phyloP scores from a whole-genome alignment of 2,113 vertebrate genomes.

The Sorex araneus region DNA sequence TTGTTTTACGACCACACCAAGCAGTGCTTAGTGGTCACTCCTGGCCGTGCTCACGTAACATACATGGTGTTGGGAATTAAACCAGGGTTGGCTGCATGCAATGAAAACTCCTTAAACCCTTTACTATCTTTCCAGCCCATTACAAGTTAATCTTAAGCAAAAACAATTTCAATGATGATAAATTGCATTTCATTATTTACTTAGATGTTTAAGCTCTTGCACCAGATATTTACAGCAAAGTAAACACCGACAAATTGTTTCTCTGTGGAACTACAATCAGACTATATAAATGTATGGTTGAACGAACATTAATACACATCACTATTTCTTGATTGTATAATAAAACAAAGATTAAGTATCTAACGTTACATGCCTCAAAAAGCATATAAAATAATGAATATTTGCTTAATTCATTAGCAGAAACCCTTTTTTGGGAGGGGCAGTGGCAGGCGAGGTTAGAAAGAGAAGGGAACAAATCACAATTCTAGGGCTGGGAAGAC shows the following conservation, averaged over 20 bases:
- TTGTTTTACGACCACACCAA: too few relatives aligned
- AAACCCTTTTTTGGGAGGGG: conserved; percentile 85
- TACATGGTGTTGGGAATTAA: too few relatives aligned
- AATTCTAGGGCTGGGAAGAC: conserved; percentile 86
- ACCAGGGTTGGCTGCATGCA: too few relatives aligned
- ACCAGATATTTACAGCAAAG: conserved; percentile 96
- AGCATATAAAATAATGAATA: conserved; percentile 98
- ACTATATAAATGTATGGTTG: conserved; percentile 99
- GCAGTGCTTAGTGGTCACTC: too few relatives aligned
- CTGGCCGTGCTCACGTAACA: too few relatives aligned
- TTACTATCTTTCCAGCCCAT: neutral
- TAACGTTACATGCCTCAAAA: conserved; percentile 99
- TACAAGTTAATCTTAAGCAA: conserved; percentile 76
- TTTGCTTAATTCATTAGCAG: conserved; percentile 94
- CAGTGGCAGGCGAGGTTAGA: neutral
- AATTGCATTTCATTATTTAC: conserved; percentile 94
- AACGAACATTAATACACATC: conserved; percentile 98
- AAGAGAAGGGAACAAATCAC: conserved; percentile 86
- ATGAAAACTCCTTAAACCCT: too few relatives aligned
- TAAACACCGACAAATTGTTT: conserved; percentile 98
- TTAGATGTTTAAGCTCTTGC: conserved; percentile 96
- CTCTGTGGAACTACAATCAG: conserved; percentile 98
- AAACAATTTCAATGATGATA: conserved; percentile 76
- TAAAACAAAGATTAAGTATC: conserved; percentile 98
- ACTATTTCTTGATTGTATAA: conserved; percentile 97